Conservation (phyloP, 2,113 vertebrate genomes). For the Sapayoa aenigma region DNA sequence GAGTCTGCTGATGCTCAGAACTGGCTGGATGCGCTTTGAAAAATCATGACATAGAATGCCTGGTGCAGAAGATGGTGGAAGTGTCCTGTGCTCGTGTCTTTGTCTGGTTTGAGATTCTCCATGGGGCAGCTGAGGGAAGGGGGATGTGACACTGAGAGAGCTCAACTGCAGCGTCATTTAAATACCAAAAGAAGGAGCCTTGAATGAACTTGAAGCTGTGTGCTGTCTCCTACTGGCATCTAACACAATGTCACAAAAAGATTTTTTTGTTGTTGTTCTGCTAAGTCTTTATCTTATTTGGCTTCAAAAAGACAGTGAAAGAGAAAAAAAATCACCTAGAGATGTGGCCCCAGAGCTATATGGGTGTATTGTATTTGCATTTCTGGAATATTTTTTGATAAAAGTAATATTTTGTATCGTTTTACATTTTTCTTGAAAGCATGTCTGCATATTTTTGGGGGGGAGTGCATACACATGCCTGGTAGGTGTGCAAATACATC, state of each 20-base stretch:
- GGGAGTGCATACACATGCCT: background rate
- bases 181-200: background rate
- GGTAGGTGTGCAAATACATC: background rate
- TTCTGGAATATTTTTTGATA: background rate
- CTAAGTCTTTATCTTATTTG: background rate
- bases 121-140: background rate
- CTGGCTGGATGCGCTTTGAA: background rate
- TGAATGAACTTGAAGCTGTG: background rate
- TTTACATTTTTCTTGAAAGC: background rate
- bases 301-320: background rate
- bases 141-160: background rate
- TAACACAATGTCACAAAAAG: background rate
- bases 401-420: background rate
- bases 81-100: background rate
- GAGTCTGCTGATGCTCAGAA: rapidly evolving
- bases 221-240: background rate
- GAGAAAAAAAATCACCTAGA: background rate
- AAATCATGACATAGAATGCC: background rate
- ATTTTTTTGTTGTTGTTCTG: background rate
- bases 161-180: background rate
- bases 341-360: background rate
- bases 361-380: background rate
- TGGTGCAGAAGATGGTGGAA: background rate
- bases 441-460: background rate
- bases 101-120: background rate